phyloP scores from a whole-genome alignment of 2,797 vertebrate genomes.

The Philypnodon macrostomus region DNA sequence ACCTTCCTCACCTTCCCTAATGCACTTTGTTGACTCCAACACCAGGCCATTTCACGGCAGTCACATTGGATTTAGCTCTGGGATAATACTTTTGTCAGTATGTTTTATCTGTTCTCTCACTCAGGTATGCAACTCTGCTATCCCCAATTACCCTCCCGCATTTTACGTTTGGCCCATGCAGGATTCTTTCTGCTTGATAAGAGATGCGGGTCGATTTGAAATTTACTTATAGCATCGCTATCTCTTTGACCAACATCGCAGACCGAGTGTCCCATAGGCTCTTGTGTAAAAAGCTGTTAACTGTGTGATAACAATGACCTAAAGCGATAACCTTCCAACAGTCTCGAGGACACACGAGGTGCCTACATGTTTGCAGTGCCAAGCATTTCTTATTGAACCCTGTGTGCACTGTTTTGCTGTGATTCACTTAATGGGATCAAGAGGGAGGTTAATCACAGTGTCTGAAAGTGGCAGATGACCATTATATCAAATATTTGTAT shows the following conservation, averaged over 20 bases:
- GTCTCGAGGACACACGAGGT: conserved; percentile 70
- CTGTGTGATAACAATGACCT: conserved; percentile 72
- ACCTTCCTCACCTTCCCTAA: conserved; percentile 60
- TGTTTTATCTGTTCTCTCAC: conserved; percentile 73
- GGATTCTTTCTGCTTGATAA: conserved; percentile 71
- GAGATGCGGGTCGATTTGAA: conserved; percentile 69
- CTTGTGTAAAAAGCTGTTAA: conserved; percentile 71
- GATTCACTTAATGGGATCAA: conserved; percentile 71
- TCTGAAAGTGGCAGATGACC: conserved; percentile 50
- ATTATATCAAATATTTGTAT: conserved; percentile 50
- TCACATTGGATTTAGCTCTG: conserved; percentile 67
- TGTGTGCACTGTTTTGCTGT: conserved; percentile 63
- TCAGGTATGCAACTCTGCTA: conserved; percentile 63
- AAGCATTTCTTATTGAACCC: conserved; percentile 71
- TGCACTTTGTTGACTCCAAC: conserved; percentile 62
- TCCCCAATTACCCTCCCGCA: conserved; percentile 68
- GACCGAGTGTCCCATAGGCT: conserved; percentile 57
- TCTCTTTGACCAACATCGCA: conserved; percentile 67
- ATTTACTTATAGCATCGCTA: conserved; percentile 65
- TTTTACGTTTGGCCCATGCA: conserved; percentile 64
- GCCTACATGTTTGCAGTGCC: conserved; percentile 59
- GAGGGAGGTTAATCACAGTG: conserved; percentile 72
- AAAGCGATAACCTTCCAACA: conserved; percentile 72
- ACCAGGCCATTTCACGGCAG: conserved; percentile 58
- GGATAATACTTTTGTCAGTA: conserved; percentile 73